phyloP scores from a whole-genome alignment of 2,888 invertebrate species.

The Mycalesis mineus region DNA sequence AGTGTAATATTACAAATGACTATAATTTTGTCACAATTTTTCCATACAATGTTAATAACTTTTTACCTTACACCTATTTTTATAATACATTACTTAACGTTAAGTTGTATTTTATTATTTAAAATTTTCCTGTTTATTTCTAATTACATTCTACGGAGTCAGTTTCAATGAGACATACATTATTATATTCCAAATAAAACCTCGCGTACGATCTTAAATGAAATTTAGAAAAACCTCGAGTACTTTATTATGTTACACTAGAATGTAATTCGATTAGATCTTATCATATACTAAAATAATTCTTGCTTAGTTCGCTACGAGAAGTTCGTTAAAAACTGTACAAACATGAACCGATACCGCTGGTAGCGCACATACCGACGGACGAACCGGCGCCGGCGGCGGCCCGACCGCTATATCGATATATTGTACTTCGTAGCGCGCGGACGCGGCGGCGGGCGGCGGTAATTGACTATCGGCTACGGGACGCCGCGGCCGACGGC shows the following conservation, averaged over 20 bases:
- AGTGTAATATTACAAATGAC: constrained; percentile 78
- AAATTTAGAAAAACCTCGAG: constrained; percentile 61
- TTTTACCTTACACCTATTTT: constrained; percentile 73
- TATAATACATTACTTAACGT: constrained; percentile 77
- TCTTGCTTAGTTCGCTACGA: constrained; percentile 72
- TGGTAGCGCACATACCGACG: constrained; percentile 57
- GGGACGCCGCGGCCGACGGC: constrained; percentile 20
- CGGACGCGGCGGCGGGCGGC: constrained; percentile 25
- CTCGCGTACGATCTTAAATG: constrained; percentile 60
- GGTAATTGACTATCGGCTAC: constrained; percentile 32
- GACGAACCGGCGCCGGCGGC: constrained; percentile 39
- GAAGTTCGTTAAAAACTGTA: constrained; percentile 76
- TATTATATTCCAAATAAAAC: constrained; percentile 49
- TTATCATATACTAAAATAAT: constrained; percentile 75
- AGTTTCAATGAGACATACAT: constrained; percentile 57
- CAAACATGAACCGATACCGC: constrained; percentile 65
- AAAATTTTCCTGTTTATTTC: constrained; percentile 74
- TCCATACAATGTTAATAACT: constrained; percentile 80
- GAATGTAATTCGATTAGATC: constrained; percentile 77
- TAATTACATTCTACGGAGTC: constrained; percentile 72
- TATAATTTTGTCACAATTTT: constrained; percentile 80
- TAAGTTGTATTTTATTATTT: constrained; percentile 73
- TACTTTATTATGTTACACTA: constrained; percentile 70
- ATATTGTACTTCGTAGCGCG: constrained; percentile 63
- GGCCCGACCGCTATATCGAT: constrained; percentile 41